A percentile compares a stretch with the other conserved stretches of the same genome.
phyloP scores from a whole-genome alignment of 2,797 vertebrate species.

The Scyliorhinus canicula region DNA sequence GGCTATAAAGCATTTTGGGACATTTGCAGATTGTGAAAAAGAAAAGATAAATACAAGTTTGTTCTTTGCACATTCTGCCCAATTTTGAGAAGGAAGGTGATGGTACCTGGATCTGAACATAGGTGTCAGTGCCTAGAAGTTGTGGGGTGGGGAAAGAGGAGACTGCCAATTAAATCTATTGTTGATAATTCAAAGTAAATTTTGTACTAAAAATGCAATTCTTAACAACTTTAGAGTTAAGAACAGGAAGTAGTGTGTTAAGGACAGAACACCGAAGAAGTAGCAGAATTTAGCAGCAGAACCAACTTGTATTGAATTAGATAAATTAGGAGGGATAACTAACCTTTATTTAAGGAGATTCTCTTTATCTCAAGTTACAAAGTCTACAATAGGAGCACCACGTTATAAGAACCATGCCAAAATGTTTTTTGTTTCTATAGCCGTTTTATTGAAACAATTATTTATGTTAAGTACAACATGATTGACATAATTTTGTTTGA shows the following conservation, averaged over 20 bases:
- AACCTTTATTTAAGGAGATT: background rate
- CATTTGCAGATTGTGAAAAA: too few relatives aligned
- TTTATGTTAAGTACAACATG: slow-evolving; percentile 25
- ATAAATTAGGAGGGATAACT: background rate
- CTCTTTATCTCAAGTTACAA: background rate
- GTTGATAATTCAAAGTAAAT: background rate
- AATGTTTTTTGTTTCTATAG: background rate
- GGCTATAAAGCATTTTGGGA: too few relatives aligned
- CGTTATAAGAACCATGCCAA: slow-evolving; percentile 2
- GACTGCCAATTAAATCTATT: too few relatives aligned
- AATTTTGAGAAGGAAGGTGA: too few relatives aligned
- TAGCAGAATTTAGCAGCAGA: background rate
- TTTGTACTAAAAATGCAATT: background rate
- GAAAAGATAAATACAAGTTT: too few relatives aligned
- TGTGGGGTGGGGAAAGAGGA: too few relatives aligned
- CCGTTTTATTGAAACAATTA: slow-evolving; percentile 33
- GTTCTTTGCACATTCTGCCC: too few relatives aligned
- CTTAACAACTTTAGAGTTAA: background rate
- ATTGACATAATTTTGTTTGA: slow-evolving; percentile 19
- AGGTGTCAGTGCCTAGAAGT: too few relatives aligned
- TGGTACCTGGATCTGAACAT: too few relatives aligned
- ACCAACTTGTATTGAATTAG: background rate
- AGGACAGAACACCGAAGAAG: background rate
- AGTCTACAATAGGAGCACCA: background rate
- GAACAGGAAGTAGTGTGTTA: background rate